Percentiles rank a stretch among this genome's conserved stretches.
phyloP scores from a whole-genome alignment of 2,113 vertebrate species.

The Ancistrus triradiatus region DNA sequence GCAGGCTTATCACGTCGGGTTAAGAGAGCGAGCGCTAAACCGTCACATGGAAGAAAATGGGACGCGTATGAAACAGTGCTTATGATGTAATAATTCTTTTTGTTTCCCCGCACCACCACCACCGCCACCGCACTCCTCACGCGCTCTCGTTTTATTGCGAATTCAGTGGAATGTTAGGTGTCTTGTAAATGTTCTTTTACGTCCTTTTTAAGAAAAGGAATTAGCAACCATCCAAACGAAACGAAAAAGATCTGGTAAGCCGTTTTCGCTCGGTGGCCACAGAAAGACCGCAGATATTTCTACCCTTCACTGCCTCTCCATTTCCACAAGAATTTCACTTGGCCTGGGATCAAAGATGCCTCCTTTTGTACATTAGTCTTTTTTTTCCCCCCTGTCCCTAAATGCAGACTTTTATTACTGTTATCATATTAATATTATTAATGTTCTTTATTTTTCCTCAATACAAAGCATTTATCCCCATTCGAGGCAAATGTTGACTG shows the following conservation, averaged over 20 bases:
- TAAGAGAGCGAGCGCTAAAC: constrained; percentile 70
- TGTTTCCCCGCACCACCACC: constrained; percentile 53
- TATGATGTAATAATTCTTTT: constrained; percentile 71
- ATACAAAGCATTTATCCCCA: constrained; percentile 72
- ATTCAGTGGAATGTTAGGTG: constrained; percentile 83
- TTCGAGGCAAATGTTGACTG: constrained; percentile 83
- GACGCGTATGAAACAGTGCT: constrained; percentile 60
- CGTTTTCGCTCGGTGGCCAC: constrained; percentile 57
- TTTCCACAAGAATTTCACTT: constrained; percentile 83
- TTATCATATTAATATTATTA: constrained; percentile 64
- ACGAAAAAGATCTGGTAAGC: constrained; percentile 66
- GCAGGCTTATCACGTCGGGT: constrained; percentile 48
- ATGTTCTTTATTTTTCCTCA: constrained; percentile 65
- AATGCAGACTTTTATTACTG: constrained; percentile 76
- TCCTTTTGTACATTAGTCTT: constrained; percentile 88
- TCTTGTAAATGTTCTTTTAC: constrained; percentile 97
- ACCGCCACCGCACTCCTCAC: constrained; percentile 67
- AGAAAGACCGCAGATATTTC: constrained; percentile 55
- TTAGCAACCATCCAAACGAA: constrained; percentile 48
- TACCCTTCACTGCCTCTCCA: constrained; percentile 72
- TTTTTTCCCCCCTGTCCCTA: constrained; percentile 76
- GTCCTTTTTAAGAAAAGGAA: constrained; percentile 80
- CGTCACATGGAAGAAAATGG: constrained; percentile 70
- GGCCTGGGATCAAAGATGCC: constrained; percentile 83
- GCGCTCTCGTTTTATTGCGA: constrained; percentile 87